A percentile compares a stretch with the other conserved stretches of the same genome.
Evolutionary conservation across 2,888 invertebrate species (phyloP).

Genomic region (Oeneis ivallda): DNA sequence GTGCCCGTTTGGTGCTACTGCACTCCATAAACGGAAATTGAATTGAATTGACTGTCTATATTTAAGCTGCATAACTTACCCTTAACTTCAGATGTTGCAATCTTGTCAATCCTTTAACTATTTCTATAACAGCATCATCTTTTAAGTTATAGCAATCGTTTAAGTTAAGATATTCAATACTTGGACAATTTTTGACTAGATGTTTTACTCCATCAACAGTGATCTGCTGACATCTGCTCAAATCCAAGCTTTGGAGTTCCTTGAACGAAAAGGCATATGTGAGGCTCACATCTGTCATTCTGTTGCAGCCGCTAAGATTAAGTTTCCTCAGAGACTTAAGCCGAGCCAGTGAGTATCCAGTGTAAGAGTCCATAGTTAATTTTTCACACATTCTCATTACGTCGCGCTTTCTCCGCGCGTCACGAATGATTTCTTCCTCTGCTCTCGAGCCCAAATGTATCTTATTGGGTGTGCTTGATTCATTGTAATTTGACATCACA

Average conservation of each 20-base stretch:
- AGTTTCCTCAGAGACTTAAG: slow-evolving; percentile 80
- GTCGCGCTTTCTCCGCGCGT: slow-evolving; percentile 84
- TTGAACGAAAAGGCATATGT: slow-evolving; percentile 85
- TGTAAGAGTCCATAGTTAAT: slow-evolving; percentile 61
- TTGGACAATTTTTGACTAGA: slow-evolving; percentile 85
- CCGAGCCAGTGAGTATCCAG: slow-evolving; percentile 79
- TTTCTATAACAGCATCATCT: slow-evolving; percentile 79
- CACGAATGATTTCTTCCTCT: slow-evolving; percentile 85
- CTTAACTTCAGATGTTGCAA: slow-evolving; percentile 81
- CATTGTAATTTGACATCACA: slow-evolving; percentile 60
- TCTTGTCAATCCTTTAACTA: slow-evolving; percentile 68
- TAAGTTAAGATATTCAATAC: slow-evolving; percentile 85
- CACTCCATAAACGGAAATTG: too few relatives aligned
- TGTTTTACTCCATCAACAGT: slow-evolving; percentile 84
- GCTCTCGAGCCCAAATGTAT: slow-evolving; percentile 85
- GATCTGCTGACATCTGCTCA: slow-evolving; percentile 87
- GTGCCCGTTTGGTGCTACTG: too few relatives aligned
- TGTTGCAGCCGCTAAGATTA: slow-evolving; percentile 85
- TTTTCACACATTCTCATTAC: slow-evolving; percentile 84
- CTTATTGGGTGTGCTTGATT: slow-evolving; percentile 51
- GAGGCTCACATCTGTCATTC: slow-evolving; percentile 87
- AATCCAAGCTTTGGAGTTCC: slow-evolving; percentile 82
- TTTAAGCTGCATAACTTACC: slow-evolving; percentile 56
- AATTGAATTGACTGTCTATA: too few relatives aligned
- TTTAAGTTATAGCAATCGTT: slow-evolving; percentile 86